Conservation (phyloP, 2,888 invertebrate genomes). For the Adela reaumurella region DNA sequence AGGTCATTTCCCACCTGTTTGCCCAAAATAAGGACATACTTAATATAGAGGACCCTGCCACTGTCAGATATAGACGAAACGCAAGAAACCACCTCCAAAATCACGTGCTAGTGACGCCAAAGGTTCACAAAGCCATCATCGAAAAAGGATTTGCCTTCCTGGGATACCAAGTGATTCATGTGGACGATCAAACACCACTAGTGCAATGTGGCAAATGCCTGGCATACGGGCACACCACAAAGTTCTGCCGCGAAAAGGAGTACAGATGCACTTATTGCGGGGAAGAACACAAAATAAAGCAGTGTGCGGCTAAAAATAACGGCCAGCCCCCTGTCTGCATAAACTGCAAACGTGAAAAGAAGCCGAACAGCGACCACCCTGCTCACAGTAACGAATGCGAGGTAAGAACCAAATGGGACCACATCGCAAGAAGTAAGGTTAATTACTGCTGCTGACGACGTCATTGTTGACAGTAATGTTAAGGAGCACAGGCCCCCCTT, state of each 20-base stretch:
- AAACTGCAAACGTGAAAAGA: slow-evolving; percentile 10
- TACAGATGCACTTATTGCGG: too few species aligned
- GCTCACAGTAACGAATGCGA: slow-evolving; percentile 9
- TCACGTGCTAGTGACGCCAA: slow-evolving; percentile 13
- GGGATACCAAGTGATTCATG: neutral
- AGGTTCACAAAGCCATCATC: slow-evolving; percentile 7
- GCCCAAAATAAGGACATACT: slow-evolving; percentile 8
- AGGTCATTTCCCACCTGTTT: slow-evolving; percentile 5
- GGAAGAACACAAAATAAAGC: slow-evolving; percentile 2
- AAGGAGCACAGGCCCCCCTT: too few species aligned
- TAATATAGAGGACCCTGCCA: neutral
- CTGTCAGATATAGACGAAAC: slow-evolving; percentile 3
- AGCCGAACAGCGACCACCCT: slow-evolving; percentile 5
- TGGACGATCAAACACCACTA: slow-evolving; percentile 5
- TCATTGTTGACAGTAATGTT: too few species aligned
- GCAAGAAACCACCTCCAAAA: slow-evolving; percentile 13
- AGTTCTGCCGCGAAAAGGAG: too few species aligned
- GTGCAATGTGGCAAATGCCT: slow-evolving; percentile 13
- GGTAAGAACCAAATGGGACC: slow-evolving; percentile 12
- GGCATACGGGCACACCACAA: slow-evolving; percentile 15
- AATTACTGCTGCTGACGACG: slow-evolving; percentile 13
- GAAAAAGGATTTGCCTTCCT: neutral
- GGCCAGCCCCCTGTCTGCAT: slow-evolving; percentile 3
- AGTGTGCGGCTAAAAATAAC: neutral
- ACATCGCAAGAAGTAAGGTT: slow-evolving; percentile 11